phyloP scores from a whole-genome alignment of 2,888 invertebrate genomes.

The Noctuana brunneofusca region DNA sequence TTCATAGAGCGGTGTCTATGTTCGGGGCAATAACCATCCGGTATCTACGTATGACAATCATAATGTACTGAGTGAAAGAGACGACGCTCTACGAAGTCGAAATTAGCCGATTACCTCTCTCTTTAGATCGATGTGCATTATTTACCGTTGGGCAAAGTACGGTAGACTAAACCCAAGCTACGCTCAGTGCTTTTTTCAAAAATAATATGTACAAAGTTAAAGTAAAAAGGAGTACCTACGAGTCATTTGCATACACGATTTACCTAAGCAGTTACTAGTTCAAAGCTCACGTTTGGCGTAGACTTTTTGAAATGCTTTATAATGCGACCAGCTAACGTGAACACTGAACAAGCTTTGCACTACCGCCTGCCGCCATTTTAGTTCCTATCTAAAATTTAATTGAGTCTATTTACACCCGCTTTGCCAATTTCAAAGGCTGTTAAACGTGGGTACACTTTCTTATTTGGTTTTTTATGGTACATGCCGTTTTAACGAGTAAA shows the following conservation, averaged over 20 bases:
- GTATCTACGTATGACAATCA: too few species aligned
- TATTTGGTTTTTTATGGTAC: constrained; percentile 2
- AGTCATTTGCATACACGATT: constrained; percentile 13
- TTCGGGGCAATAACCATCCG: too few species aligned
- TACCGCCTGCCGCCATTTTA: constrained; percentile 26
- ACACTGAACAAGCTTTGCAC: constrained; percentile 19
- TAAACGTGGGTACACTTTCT: constrained; percentile 51
- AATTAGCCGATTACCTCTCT: too few species aligned
- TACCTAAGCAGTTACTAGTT: constrained; percentile 22
- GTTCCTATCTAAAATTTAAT: constrained; percentile 49
- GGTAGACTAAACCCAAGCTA: too few species aligned
- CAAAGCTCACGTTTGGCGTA: constrained; percentile 24
- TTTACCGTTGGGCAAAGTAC: too few species aligned
- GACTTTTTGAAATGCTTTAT: constrained; percentile 28
- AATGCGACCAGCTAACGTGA: background rate
- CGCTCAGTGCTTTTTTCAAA: too few species aligned
- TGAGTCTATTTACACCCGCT: constrained; percentile 51
- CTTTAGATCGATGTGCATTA: too few species aligned
- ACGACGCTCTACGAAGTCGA: too few species aligned
- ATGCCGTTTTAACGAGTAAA: too few species aligned
- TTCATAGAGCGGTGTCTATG: too few species aligned
- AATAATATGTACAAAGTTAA: background rate
- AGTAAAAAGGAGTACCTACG: constrained; percentile 3
- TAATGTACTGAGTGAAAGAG: too few species aligned
- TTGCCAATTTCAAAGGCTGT: constrained; percentile 54